Evolutionary conservation across 2,888 invertebrate species (phyloP), one percentile per base, ranked within the genome.

Genomic region (Dicyrtomina minuta): DNA sequence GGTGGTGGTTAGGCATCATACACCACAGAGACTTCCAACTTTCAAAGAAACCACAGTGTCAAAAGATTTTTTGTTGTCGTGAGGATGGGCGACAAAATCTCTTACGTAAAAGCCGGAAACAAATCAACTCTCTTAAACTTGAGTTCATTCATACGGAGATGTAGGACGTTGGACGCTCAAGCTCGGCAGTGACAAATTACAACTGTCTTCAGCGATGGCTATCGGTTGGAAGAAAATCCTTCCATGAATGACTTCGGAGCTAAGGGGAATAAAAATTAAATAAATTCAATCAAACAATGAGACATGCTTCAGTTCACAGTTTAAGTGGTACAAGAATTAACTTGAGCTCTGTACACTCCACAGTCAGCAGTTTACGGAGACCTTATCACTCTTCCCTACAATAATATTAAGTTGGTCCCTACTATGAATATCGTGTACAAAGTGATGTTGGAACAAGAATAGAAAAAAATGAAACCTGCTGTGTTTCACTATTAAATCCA

Each of bases 1-100:
- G 8, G 4, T 33, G 33, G 33, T 55, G 24, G 55, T 55, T 55
- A 55, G 26, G 55, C 55, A 55, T 55, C 55, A 55, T 27, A 55
- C 55, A 24, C 55, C 55, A 55, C 55, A 22, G n/a, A 55, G 27
- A 55, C 55, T 55, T 55, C 8, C 33, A 33, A 55, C 55, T 55
- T 55, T 33, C 33, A 33, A 33, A 15, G 55, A 55, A 55, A 55
- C 55, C 55, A 26, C 46, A 46, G 46, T 46, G 46, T 46, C 46
- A 46, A 15, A 46, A 46, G 46, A 17, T 46, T 46, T 46, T 46
- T 46, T 17, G 3, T 46, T 43, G 10, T 17, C 12, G 15, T 46
- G 12, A 15, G n/a, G n/a, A 46, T 46, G 46, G 15, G 20, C 46
- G 46, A 17, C 46, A 17, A 17, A 51, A 51, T 51, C 51, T 17